phyloP scores from a whole-genome alignment of 1,140 invertebrate species.

The Reticulitermes speratus region DNA sequence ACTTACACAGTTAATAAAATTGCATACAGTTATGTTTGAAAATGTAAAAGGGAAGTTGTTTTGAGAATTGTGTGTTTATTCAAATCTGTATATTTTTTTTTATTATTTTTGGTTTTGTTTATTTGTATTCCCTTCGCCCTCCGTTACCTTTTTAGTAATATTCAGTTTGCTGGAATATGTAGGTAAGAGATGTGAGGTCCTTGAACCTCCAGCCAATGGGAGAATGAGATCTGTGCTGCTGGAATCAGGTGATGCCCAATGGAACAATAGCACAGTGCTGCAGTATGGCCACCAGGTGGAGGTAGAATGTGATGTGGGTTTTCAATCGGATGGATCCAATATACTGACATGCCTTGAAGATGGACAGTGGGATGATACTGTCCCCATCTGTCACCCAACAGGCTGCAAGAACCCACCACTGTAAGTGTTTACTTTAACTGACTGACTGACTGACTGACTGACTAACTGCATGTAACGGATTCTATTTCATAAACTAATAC shows the following conservation, averaged over 20 bases:
- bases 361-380: slow-evolving; percentile 43
- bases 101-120: too few relatives aligned
- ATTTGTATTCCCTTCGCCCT: too few relatives aligned
- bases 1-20: too few relatives aligned
- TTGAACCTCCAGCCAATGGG: slow-evolving; percentile 47
- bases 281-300: slow-evolving; percentile 50
- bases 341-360: slow-evolving; percentile 51
- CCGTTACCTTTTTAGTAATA: too few relatives aligned
- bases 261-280: neutral
- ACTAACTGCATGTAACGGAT: too few relatives aligned
- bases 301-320: slow-evolving; percentile 50
- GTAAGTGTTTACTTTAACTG: neutral
- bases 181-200: slow-evolving; percentile 46
- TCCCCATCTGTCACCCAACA: slow-evolving; percentile 19
- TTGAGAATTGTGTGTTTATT: too few relatives aligned
- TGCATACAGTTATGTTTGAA: too few relatives aligned
- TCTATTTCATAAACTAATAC: too few relatives aligned
- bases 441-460: too few relatives aligned
- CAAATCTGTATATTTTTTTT: too few relatives aligned
- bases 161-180: slow-evolving; percentile 32
- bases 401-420: slow-evolving; percentile 21
- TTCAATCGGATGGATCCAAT: slow-evolving; percentile 46
- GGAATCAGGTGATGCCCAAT: neutral
- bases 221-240: slow-evolving; percentile 45
- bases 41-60: too few relatives aligned